Evolutionary conservation across 2,888 invertebrate genomes (phyloP).

Genomic region (Thecophora atra): DNA sequence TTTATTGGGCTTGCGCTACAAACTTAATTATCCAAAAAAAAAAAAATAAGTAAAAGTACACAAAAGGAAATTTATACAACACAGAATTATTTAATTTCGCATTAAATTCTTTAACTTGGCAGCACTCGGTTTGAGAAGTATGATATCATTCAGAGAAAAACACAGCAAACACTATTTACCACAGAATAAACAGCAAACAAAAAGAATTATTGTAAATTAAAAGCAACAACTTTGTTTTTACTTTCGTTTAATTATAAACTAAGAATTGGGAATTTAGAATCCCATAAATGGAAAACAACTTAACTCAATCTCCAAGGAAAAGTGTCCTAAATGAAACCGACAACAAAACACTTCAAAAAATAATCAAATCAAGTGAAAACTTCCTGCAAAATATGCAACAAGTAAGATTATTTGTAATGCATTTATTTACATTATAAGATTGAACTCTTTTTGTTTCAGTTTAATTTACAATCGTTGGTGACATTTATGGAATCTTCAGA

Average conservation of each 20-base stretch:
- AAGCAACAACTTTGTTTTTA: too few relatives aligned
- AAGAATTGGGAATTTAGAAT: not conserved
- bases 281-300: constrained; percentile 7
- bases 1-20: too few relatives aligned
- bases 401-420: not conserved
- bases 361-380: not conserved
- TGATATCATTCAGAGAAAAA: too few relatives aligned
- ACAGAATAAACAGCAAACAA: too few relatives aligned
- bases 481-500: constrained; percentile 28
- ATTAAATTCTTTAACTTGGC: too few relatives aligned
- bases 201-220: too few relatives aligned
- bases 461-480: not conserved
- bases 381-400: constrained; percentile 26
- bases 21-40: too few relatives aligned
- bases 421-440: not conserved
- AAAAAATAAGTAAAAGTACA: too few relatives aligned
- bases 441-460: not conserved
- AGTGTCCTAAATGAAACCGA: not conserved
- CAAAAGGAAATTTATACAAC: too few relatives aligned
- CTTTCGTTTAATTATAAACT: not conserved
- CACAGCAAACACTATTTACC: too few relatives aligned
- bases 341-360: constrained; percentile 11
- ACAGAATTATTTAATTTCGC: too few relatives aligned
- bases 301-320: not conserved
- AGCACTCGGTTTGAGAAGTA: too few relatives aligned